Evolutionary conservation across 1,140 invertebrate species (phyloP).

Genomic region (Calliopsis andreniformis): DNA sequence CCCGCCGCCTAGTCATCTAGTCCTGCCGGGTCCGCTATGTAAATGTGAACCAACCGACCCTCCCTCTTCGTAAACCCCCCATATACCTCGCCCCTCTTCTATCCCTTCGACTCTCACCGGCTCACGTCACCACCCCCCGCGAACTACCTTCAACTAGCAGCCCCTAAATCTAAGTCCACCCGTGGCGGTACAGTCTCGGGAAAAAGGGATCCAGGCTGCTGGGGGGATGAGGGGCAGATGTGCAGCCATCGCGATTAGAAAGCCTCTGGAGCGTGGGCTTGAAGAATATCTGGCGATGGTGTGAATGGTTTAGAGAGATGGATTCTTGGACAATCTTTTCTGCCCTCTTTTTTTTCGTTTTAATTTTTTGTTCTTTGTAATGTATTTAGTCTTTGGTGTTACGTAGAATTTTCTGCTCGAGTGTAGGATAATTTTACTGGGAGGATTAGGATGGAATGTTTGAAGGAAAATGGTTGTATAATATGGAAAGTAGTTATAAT

Average conservation of each 20-base stretch:
- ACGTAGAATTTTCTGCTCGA: too few relatives aligned
- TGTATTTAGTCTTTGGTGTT: background rate
- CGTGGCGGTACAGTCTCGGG: constrained; percentile 75
- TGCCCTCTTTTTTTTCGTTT: too few relatives aligned
- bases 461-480: background rate
- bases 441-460: too few relatives aligned
- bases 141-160: constrained; percentile 79
- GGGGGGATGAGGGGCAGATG: constrained; percentile 35
- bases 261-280: background rate
- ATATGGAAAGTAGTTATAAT: background rate
- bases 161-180: constrained; percentile 81
- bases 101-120: constrained; percentile 56
- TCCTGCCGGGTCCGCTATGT: constrained; percentile 80
- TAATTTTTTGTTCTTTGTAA: background rate
- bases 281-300: background rate
- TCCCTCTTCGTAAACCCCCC: constrained; percentile 60
- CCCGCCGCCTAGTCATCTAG: constrained; percentile 80
- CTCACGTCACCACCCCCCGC: constrained; percentile 71
- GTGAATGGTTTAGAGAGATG: background rate
- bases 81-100: constrained; percentile 64
- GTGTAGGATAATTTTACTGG: too few relatives aligned
- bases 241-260: constrained; percentile 41
- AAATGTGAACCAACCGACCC: constrained; percentile 78
- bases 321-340: too few relatives aligned
- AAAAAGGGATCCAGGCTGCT: constrained; percentile 59